Percentiles rank a stretch among this genome's conserved stretches.
Evolutionary conservation across 2,113 vertebrate genomes (phyloP).

Genomic region (Mixornis gularis): DNA sequence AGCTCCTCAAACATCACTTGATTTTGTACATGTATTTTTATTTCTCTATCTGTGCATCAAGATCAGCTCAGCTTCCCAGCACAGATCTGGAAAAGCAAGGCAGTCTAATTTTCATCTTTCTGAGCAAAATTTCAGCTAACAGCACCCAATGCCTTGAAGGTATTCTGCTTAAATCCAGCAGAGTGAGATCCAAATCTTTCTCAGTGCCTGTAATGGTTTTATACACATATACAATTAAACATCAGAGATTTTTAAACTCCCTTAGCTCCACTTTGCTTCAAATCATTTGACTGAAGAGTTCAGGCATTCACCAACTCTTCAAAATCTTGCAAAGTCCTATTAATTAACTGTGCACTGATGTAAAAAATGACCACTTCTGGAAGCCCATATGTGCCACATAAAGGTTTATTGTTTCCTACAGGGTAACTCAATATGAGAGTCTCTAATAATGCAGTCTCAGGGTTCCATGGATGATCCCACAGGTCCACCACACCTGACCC

Average conservation of each 20-base stretch:
- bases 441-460: neutral
- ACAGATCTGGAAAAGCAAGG: neutral
- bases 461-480: neutral
- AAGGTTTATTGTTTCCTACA: neutral
- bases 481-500: neutral
- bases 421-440: neutral
- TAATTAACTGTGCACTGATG: neutral
- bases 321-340: neutral
- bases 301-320: neutral
- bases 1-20: neutral
- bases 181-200: neutral
- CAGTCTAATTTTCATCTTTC: neutral
- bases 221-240: neutral
- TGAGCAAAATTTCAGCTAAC: neutral
- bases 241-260: neutral
- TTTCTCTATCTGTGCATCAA: neutral
- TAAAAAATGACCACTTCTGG: neutral
- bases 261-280: neutral
- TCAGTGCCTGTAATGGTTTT: neutral
- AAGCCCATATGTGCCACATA: neutral
- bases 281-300: neutral
- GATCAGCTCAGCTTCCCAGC: neutral
- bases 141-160: neutral
- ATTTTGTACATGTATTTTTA: neutral
- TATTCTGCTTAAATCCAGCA: neutral